Evolutionary conservation across 2,888 invertebrate species (phyloP).

Genomic region (Pseudanteris insignis): DNA sequence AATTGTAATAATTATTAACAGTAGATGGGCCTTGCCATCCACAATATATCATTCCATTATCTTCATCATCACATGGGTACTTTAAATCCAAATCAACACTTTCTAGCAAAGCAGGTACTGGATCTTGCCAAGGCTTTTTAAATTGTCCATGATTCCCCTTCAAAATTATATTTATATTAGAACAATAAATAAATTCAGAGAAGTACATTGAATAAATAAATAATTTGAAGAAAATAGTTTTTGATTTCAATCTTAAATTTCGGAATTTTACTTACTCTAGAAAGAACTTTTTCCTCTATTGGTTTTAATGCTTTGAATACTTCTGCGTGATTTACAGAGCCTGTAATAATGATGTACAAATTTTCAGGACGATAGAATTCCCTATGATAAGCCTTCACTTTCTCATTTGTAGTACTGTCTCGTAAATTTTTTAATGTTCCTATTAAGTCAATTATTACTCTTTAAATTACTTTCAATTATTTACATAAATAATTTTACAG

Average conservation of each 20-base stretch:
- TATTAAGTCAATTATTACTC: constrained; percentile 21
- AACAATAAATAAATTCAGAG: constrained; percentile 10
- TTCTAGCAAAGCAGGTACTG: constrained; percentile 73
- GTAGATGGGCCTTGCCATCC: constrained; percentile 84
- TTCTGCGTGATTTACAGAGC: constrained; percentile 87
- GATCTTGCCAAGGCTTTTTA: constrained; percentile 80
- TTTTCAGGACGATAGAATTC: constrained; percentile 91
- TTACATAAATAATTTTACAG: too few relatives aligned
- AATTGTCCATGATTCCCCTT: constrained; percentile 71
- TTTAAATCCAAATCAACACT: constrained; percentile 70
- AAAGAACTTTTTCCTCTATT: too few relatives aligned
- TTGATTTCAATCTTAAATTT: too few relatives aligned
- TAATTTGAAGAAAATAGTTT: constrained; percentile 76
- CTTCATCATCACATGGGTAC: constrained; percentile 87
- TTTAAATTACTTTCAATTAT: too few relatives aligned
- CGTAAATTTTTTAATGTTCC: constrained; percentile 81
- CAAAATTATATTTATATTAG: constrained; percentile 7
- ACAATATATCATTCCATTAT: constrained; percentile 79
- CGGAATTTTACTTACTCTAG: too few relatives aligned
- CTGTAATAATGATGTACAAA: constrained; percentile 83
- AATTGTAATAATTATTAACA: constrained; percentile 69
- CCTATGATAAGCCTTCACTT: constrained; percentile 84
- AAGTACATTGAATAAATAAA: constrained; percentile 19
- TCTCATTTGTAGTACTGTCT: constrained; percentile 80
- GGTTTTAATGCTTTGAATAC: too few relatives aligned